Evolutionary conservation across 2,113 vertebrate genomes (phyloP).

Genomic region (Notarius quadriscutis): DNA sequence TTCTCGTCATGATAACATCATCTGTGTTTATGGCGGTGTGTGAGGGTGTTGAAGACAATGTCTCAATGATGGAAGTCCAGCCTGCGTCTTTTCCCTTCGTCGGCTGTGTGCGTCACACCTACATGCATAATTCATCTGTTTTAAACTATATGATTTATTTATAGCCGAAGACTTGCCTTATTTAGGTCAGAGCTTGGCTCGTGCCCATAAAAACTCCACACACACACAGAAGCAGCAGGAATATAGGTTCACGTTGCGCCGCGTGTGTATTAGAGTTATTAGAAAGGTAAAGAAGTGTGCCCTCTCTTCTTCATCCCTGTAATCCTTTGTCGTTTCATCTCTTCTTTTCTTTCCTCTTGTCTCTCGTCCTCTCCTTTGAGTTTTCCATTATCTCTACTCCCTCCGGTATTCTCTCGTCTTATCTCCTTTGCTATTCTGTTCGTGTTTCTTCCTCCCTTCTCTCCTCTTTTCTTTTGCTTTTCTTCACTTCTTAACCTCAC

Average conservation of each 20-base stretch:
- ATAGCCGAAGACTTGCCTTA: conserved; percentile 42
- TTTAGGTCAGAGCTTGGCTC: conserved; percentile 44
- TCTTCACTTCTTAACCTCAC: neutral
- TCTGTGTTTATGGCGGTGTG: neutral
- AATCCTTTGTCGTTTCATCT: neutral
- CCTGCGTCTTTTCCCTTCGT: conserved; percentile 5
- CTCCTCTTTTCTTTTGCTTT: too few species aligned
- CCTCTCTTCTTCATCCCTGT: neutral
- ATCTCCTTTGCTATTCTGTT: neutral
- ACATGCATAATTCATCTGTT: conserved; percentile 51
- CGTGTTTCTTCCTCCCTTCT: neutral
- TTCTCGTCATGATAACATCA: neutral
- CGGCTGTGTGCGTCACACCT: conserved; percentile 37
- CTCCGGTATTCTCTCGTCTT: neutral
- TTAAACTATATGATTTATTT: conserved; percentile 57
- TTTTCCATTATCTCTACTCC: neutral
- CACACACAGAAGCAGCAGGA: conserved; percentile 15
- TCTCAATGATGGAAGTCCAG: neutral
- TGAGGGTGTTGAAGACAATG: neutral
- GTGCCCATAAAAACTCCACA: conserved; percentile 6
- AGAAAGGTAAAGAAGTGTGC: neutral
- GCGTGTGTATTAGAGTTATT: neutral
- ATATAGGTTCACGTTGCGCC: neutral
- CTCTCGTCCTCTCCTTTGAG: neutral
- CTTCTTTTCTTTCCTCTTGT: too few species aligned